Percentiles rank a stretch among this genome's conserved stretches.
phyloP scores from a whole-genome alignment of 1,140 invertebrate genomes.

The Diuraphis noxia region DNA sequence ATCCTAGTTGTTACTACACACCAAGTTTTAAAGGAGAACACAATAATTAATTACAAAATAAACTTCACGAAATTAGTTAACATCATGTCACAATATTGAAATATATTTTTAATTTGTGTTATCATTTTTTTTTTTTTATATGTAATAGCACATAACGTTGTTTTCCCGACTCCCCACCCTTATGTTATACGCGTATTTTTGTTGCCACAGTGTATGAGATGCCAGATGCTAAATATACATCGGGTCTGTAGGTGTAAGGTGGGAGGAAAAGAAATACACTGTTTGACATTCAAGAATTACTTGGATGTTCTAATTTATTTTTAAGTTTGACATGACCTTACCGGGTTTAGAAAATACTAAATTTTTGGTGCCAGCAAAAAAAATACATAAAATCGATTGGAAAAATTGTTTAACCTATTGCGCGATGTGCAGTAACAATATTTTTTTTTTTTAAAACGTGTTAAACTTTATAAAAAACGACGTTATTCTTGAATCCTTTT shows the following conservation, averaged over 20 bases:
- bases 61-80: neutral
- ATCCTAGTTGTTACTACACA: neutral
- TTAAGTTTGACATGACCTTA: conserved; percentile 39
- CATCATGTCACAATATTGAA: neutral
- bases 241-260: conserved; percentile 23
- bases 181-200: neutral
- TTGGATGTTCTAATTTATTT: conserved; percentile 45
- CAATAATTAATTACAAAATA: neutral
- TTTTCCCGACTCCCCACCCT: neutral
- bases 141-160: neutral
- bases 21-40: neutral
- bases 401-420: neutral
- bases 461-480: neutral
- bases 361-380: neutral
- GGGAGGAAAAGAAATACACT: neutral
- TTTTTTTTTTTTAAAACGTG: neutral
- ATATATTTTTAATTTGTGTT: neutral
- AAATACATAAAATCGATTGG: neutral
- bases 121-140: neutral
- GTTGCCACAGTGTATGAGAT: neutral
- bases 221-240: conserved; percentile 49
- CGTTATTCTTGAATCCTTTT: neutral
- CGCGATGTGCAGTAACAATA: neutral
- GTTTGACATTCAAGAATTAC: conserved; percentile 40
- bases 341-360: conserved; percentile 16